phyloP scores from a whole-genome alignment of 1,140 invertebrate genomes.

The Cydia splendana region DNA sequence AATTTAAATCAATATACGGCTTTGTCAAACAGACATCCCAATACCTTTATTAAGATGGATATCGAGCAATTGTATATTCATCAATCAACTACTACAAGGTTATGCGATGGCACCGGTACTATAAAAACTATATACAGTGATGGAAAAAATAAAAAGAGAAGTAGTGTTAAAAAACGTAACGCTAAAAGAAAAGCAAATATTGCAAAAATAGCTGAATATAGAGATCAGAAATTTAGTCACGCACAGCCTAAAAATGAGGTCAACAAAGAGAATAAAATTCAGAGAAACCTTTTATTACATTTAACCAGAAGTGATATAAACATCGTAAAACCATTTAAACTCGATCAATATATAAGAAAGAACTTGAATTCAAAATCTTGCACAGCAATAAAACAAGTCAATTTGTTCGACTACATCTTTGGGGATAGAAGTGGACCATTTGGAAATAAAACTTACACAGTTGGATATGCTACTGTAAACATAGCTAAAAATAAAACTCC shows the following conservation, averaged over 20 bases:
- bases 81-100: background rate
- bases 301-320: constrained; percentile 44
- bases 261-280: background rate
- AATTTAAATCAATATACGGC: constrained; percentile 35
- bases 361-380: constrained; percentile 44
- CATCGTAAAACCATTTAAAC: constrained; percentile 37
- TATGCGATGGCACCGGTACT: constrained; percentile 31
- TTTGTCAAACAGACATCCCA: constrained; percentile 36
- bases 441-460: constrained; percentile 56
- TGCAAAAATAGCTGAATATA: background rate
- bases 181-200: constrained; percentile 31
- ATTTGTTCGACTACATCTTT: constrained; percentile 60
- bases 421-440: constrained; percentile 44
- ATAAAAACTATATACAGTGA: constrained; percentile 42
- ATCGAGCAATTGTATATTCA: background rate
- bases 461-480: constrained; percentile 64
- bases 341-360: background rate
- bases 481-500: constrained; percentile 41
- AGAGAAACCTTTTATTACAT: background rate
- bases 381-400: constrained; percentile 41
- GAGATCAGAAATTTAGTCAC: background rate
- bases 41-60: constrained; percentile 38
- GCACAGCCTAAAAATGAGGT: background rate
- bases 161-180: background rate
- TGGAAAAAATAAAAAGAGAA: constrained; percentile 34